Evolutionary conservation across 2,113 vertebrate genomes (phyloP).

Genomic region (Mola mola): DNA sequence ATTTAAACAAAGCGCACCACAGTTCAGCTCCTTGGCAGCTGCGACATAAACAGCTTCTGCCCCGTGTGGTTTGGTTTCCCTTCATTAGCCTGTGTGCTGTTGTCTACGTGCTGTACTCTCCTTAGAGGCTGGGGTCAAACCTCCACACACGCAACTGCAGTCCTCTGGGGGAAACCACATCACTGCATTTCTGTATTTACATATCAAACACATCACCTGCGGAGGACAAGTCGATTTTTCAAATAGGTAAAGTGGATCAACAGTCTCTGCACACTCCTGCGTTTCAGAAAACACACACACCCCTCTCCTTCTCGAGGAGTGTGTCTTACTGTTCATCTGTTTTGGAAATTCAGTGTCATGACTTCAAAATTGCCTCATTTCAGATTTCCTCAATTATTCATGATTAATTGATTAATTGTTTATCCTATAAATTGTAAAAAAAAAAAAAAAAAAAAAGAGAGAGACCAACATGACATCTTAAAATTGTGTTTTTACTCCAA

Average conservation of each 20-base stretch:
- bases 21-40: conserved; percentile 17
- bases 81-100: conserved; percentile 47
- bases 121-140: conserved; percentile 34
- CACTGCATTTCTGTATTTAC: conserved; percentile 48
- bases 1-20: conserved; percentile 20
- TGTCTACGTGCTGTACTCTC: conserved; percentile 42
- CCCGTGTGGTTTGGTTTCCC: conserved; percentile 22
- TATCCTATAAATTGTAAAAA: too few relatives aligned
- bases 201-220: conserved; percentile 49
- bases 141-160: conserved; percentile 5
- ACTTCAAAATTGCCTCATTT: conserved; percentile 16
- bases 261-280: conserved; percentile 10
- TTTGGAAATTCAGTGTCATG: conserved; percentile 14
- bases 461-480: too few relatives aligned
- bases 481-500: too few relatives aligned
- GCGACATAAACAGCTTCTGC: conserved; percentile 30
- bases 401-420: too few relatives aligned
- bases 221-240: conserved; percentile 27
- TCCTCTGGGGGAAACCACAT: conserved; percentile 23
- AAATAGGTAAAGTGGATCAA: conserved; percentile 26
- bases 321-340: conserved; percentile 11
- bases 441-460: too few relatives aligned
- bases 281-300: conserved; percentile 7
- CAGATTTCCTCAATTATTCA: too few relatives aligned
- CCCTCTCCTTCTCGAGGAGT: not conserved